Conservation (phyloP, 2,113 vertebrate genomes). For the Pungitius pungitius region DNA sequence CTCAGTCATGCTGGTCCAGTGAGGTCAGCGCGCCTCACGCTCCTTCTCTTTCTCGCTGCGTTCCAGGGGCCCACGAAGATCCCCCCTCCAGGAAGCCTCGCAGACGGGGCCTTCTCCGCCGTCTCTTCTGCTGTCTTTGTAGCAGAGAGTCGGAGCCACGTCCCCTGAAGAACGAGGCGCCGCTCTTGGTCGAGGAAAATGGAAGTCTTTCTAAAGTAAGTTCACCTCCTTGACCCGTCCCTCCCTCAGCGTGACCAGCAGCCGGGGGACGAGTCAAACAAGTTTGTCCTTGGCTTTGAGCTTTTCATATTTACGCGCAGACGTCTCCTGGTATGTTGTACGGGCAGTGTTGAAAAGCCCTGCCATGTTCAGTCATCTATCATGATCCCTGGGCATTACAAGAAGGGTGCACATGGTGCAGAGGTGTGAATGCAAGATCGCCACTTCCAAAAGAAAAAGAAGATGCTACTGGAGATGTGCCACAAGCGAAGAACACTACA, state of each 20-base stretch:
- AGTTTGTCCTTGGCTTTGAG: constrained; percentile 51
- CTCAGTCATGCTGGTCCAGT: neutral
- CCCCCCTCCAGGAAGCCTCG: constrained; percentile 83
- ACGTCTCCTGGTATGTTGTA: constrained; percentile 12
- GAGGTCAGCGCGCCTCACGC: neutral
- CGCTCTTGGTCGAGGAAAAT: constrained; percentile 84
- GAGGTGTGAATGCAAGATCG: neutral
- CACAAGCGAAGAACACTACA: neutral
- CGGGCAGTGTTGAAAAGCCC: constrained; percentile 49
- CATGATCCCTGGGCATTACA: constrained; percentile 8
- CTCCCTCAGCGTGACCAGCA: constrained; percentile 23
- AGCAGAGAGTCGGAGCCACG: constrained; percentile 80
- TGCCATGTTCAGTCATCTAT: constrained; percentile 52
- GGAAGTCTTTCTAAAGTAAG: constrained; percentile 85
- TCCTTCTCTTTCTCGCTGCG: constrained; percentile 6
- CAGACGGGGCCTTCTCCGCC: constrained; percentile 81
- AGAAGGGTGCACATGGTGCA: neutral
- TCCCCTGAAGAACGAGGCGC: constrained; percentile 81
- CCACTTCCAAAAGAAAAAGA: neutral
- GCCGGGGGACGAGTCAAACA: constrained; percentile 44
- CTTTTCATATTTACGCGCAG: constrained; percentile 61
- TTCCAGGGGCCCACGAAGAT: constrained; percentile 72
- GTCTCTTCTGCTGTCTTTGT: constrained; percentile 86
- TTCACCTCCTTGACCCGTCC: neutral
- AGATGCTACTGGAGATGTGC: constrained; percentile 5